Evolutionary conservation across 2,888 invertebrate genomes (phyloP), one percentile per base, ranked within the genome.

Genomic region (Acleris literana): DNA sequence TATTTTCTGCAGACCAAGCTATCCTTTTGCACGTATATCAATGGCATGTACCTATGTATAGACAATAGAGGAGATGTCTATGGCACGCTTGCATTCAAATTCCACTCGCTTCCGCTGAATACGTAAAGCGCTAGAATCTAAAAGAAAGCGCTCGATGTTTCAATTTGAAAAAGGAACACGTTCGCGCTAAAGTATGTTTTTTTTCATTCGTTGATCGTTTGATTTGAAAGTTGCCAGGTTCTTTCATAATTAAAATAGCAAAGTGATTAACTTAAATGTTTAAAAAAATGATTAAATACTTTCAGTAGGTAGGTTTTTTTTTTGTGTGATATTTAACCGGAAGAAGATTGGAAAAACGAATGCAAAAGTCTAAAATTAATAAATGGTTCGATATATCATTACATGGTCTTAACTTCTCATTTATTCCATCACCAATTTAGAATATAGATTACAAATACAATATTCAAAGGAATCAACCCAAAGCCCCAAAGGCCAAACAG

Each of bases 121-220:
- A 66, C 57, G 46, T 66, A 66, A 61, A 57, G 65, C 61, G 61
- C 55, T 56, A 51, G 61, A 66, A 48, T 44, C 55, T 43, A 65
- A 65, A 59, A 66, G 66, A 66, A 66, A 61, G 66, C 60, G 60
- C 62, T 66, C 62, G 57, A 66, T 62, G 66, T 66, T 66, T 66
- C 61, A 62, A 66, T 61, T 66, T 33, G 57, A 62, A 66, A 66
- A 66, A 61, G 49, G 62, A 66, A 66, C 53, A 57, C 59, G 25
- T 48, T 49, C 18, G 49, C 9, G 46, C 33, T 48, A 18, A 62
- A 44, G 39, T 46, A 46, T 39, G 46, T 53, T 64, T 60, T 52
- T 60, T 61, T 39, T 13, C 44, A 61, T 25, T 20, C 49, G 59
- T 49, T 64, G 55, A 65, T 65, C 55, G 64, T 59, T 65, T 44